Percentiles rank a stretch among this genome's conserved stretches.
phyloP scores from a whole-genome alignment of 2,888 invertebrate genomes.

The Anthoptus insignis region DNA sequence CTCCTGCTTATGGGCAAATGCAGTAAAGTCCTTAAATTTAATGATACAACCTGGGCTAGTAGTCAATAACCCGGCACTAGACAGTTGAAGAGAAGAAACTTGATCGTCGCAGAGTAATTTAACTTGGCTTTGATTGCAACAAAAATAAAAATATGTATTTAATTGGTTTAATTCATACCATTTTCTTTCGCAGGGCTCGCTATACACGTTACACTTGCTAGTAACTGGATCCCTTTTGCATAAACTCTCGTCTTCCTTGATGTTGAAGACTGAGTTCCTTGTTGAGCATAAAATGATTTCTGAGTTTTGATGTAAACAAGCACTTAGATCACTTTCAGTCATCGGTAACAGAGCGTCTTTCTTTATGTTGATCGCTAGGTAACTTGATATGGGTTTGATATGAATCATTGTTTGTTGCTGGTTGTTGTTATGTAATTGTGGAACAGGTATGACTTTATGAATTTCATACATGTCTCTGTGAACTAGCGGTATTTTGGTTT shows the following conservation, averaged over 20 bases:
- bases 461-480: neutral
- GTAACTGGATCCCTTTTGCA: neutral
- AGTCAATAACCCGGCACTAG: neutral
- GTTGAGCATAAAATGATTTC: neutral
- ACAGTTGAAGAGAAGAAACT: neutral
- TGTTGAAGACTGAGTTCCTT: neutral
- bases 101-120: neutral
- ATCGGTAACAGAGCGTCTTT: neutral
- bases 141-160: neutral
- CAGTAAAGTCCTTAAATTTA: slow-evolving; percentile 2
- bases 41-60: neutral
- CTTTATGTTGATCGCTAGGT: neutral
- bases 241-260: neutral
- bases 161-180: neutral
- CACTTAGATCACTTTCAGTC: neutral
- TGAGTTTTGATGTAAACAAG: neutral
- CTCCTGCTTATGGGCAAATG: neutral
- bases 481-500: neutral
- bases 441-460: neutral
- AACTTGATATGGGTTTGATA: too few relatives aligned
- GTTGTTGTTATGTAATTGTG: too few relatives aligned
- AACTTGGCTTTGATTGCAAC: neutral
- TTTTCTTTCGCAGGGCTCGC: neutral
- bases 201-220: neutral
- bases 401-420: too few relatives aligned